Conservation (phyloP, 2,113 vertebrate genomes). For the Ochotona curzoniae region DNA sequence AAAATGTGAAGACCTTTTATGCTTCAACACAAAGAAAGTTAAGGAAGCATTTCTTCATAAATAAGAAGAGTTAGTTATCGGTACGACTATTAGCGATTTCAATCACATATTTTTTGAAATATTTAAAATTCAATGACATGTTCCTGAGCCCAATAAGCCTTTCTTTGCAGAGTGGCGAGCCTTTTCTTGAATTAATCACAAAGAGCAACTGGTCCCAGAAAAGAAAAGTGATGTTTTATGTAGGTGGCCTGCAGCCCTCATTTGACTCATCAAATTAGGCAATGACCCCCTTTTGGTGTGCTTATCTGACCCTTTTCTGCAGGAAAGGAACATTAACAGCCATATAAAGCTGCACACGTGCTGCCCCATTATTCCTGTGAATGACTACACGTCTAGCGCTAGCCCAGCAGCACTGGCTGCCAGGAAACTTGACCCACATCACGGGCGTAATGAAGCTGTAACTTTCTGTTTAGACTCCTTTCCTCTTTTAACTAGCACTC, state of each 20-base stretch:
- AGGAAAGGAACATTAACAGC: slow-evolving; percentile 70
- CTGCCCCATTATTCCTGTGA: slow-evolving; percentile 75
- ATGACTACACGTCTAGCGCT: slow-evolving; percentile 78
- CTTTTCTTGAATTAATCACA: slow-evolving; percentile 29
- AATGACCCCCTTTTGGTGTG: slow-evolving; percentile 60
- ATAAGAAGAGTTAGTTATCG: neutral
- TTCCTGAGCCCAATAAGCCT: slow-evolving; percentile 13
- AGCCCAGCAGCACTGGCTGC: slow-evolving; percentile 66
- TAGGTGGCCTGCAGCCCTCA: neutral
- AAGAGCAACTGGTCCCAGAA: slow-evolving; percentile 39
- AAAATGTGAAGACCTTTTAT: neutral
- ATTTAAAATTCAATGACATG: slow-evolving; percentile 37
- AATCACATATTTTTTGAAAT: neutral
- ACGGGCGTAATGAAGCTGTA: slow-evolving; percentile 77
- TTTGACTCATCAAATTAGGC: slow-evolving; percentile 60
- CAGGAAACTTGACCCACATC: slow-evolving; percentile 79
- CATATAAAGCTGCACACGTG: slow-evolving; percentile 76
- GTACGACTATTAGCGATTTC: neutral
- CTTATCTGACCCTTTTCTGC: slow-evolving; percentile 75
- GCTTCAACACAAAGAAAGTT: neutral
- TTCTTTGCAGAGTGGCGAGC: neutral
- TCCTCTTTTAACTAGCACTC: slow-evolving; percentile 73
- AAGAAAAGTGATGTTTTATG: slow-evolving; percentile 65
- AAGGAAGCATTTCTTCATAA: neutral
- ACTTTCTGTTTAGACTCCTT: slow-evolving; percentile 76